These are phyloP conservation scores for Zosterops pallidus DNA, from an alignment of 2,113 vertebrate species.

Conservation along the genomic window DNA sequence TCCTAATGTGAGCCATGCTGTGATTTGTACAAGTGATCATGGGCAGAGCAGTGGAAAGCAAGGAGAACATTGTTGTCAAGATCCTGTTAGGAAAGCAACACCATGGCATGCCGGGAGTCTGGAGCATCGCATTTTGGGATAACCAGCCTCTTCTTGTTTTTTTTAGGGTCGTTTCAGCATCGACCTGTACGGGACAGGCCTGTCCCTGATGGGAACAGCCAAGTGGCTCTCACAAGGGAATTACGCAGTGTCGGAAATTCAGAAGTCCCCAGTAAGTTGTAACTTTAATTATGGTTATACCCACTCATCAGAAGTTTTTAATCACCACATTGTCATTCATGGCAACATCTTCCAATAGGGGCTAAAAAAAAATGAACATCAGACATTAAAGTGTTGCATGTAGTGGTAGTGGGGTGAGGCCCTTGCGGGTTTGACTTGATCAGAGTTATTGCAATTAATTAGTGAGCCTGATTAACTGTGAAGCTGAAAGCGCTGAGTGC, in stretches of 20 bases:
- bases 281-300: not conserved
- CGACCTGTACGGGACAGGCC: slow-evolving; percentile 90
- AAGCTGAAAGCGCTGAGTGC: not conserved
- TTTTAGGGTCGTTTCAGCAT: slow-evolving; percentile 90
- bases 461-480: not conserved
- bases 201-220: slow-evolving; percentile 79
- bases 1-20: not conserved
- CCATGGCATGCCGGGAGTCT: not conserved
- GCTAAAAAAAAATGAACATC: not conserved
- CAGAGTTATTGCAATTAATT: slow-evolving; percentile 16
- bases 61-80: not conserved
- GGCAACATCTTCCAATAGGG: not conserved
- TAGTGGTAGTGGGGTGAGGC: not conserved
- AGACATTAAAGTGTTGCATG: not conserved
- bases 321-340: not conserved
- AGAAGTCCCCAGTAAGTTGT: slow-evolving; percentile 85
- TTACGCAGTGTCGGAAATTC: slow-evolving; percentile 86
- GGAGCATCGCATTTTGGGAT: not conserved
- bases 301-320: not conserved
- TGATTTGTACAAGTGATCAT: not conserved
- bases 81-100: slow-evolving; percentile 45
- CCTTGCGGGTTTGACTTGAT: not conserved
- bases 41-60: not conserved
- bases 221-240: slow-evolving; percentile 92
- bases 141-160: slow-evolving; percentile 1